Conservation (phyloP, 1,140 invertebrate genomes). For the Contarinia nasturtii region DNA sequence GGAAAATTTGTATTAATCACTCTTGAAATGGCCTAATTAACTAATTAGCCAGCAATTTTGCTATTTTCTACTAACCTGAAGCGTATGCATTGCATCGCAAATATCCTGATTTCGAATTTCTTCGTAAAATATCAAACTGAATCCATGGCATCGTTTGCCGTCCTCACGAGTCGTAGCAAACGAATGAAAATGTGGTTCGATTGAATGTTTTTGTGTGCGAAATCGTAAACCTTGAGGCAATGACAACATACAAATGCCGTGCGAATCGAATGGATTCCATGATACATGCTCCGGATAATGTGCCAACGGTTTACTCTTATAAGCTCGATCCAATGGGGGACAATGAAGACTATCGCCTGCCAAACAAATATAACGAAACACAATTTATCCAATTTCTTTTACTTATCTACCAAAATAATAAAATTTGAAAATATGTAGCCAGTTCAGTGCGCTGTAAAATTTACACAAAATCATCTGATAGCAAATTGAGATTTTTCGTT, state of each 20-base stretch:
- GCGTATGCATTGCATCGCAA: constrained; percentile 82
- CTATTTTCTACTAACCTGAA: constrained; percentile 56
- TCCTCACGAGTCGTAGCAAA: constrained; percentile 95
- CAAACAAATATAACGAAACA: constrained; percentile 13
- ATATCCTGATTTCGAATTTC: constrained; percentile 82
- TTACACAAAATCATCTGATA: too few species aligned
- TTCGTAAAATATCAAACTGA: constrained; percentile 88
- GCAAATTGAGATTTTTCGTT: not conserved
- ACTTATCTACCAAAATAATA: too few species aligned
- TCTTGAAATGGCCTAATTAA: too few species aligned
- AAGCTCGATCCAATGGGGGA: constrained; percentile 81
- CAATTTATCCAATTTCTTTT: too few species aligned
- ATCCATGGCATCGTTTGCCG: constrained; percentile 83
- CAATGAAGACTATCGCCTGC: constrained; percentile 73
- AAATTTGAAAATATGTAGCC: too few species aligned
- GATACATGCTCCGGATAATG: constrained; percentile 86
- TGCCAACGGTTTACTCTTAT: constrained; percentile 81
- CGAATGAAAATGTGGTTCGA: constrained; percentile 82
- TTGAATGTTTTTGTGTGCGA: constrained; percentile 79
- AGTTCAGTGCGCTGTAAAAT: too few species aligned
- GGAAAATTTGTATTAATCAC: too few species aligned
- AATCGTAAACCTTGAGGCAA: constrained; percentile 85
- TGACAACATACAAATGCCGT: constrained; percentile 89
- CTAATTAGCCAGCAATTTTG: too few species aligned
- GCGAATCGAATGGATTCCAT: constrained; percentile 84